Conservation (phyloP, 2,888 invertebrate species). For the Hipparchia semele region DNA sequence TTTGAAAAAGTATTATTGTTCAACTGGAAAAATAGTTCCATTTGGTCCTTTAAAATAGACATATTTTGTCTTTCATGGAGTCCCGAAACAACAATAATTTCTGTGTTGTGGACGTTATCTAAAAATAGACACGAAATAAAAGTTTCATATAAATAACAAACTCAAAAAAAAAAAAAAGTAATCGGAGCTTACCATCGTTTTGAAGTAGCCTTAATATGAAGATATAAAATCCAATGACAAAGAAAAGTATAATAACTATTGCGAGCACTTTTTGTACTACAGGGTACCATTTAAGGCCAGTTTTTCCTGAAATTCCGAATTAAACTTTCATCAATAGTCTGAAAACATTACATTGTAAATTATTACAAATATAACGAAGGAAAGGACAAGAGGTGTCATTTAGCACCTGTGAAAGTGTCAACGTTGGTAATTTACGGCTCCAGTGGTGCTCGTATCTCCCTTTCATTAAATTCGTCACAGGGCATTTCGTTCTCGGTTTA, state of each 20-base stretch:
- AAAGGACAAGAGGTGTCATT: background rate
- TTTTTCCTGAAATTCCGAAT: slow-evolving; percentile 26
- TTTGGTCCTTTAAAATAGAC: slow-evolving; percentile 51
- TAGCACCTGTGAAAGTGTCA: background rate
- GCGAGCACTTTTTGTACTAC: slow-evolving; percentile 30
- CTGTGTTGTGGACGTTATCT: slow-evolving; percentile 56
- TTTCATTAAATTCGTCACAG: background rate
- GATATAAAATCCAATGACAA: slow-evolving; percentile 30
- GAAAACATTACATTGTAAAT: background rate
- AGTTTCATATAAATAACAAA: background rate
- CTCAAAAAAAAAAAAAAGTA: background rate
- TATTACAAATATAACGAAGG: background rate
- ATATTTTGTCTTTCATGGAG: slow-evolving; percentile 55
- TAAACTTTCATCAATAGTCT: background rate
- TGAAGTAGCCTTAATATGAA: slow-evolving; percentile 34
- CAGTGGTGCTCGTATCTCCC: background rate
- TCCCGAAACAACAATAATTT: slow-evolving; percentile 62
- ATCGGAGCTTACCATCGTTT: slow-evolving; percentile 28
- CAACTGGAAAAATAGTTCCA: slow-evolving; percentile 54
- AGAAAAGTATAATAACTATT: slow-evolving; percentile 25
- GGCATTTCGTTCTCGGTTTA: background rate
- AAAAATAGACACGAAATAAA: slow-evolving; percentile 14
- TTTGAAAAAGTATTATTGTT: slow-evolving; percentile 54
- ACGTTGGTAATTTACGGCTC: background rate
- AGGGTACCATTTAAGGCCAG: slow-evolving; percentile 31